phyloP scores from a whole-genome alignment of 64 coral and sea anemone genomes.

The Trachythela sp. region DNA sequence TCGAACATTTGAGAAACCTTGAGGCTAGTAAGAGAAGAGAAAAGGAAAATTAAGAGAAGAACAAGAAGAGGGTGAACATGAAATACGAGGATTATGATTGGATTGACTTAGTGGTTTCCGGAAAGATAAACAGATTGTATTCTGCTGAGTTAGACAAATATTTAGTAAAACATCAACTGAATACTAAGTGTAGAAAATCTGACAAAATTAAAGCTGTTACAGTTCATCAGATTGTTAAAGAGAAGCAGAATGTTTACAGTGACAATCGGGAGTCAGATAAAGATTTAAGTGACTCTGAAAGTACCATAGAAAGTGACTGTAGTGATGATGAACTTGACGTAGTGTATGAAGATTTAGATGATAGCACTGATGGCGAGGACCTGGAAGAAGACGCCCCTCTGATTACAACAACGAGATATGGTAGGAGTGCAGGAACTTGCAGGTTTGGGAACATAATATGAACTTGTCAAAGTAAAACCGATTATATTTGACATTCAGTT shows the following conservation, averaged over 20 bases:
- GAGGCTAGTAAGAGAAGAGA: conserved; percentile 8
- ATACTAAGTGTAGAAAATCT: conserved; percentile 28
- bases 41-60: conserved; percentile 4
- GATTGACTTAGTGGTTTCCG: conserved; percentile 23
- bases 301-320: not conserved
- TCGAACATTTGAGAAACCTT: conserved; percentile 37
- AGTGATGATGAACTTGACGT: not conserved
- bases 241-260: not conserved
- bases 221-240: conserved; percentile 10
- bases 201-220: conserved; percentile 20
- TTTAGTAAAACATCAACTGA: not conserved
- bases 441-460: not conserved
- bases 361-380: not conserved
- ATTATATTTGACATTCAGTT: not conserved
- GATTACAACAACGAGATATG: not conserved
- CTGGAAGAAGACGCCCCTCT: not conserved
- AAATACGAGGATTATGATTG: conserved; percentile 29
- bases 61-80: conserved; percentile 8
- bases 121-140: not conserved
- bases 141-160: not conserved
- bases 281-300: not conserved
- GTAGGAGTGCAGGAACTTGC: not conserved
- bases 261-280: not conserved
- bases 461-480: not conserved
- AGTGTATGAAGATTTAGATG: not conserved